Percentiles rank a stretch among this genome's conserved stretches.
Evolutionary conservation across 2,797 vertebrate genomes (phyloP).

Genomic region (Aratinga solstitialis): DNA sequence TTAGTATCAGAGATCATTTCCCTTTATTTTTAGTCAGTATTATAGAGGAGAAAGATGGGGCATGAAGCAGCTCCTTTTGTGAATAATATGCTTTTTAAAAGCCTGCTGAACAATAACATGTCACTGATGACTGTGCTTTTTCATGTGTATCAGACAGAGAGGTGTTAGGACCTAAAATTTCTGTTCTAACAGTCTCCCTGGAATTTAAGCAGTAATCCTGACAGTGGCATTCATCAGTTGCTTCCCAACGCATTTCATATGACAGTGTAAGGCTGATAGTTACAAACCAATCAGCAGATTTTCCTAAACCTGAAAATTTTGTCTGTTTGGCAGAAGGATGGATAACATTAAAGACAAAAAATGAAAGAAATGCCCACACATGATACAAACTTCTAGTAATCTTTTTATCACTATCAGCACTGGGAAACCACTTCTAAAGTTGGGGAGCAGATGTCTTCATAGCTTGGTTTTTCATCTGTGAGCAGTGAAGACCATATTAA

Average conservation of each 20-base stretch:
- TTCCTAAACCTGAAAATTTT: neutral
- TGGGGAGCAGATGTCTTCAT: neutral
- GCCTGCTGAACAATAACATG: constrained; percentile 44
- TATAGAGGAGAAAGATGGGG: neutral
- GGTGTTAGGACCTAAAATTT: constrained; percentile 19
- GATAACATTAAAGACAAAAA: neutral
- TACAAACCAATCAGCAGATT: constrained; percentile 3
- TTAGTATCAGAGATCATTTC: constrained; percentile 17
- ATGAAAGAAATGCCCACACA: neutral
- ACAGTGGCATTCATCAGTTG: constrained; percentile 63
- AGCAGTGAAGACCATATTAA: neutral
- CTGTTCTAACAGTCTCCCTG: constrained; percentile 1
- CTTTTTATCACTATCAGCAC: neutral
- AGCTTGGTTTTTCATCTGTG: neutral
- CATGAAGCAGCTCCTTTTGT: neutral
- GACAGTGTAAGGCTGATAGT: neutral
- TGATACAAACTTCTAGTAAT: neutral
- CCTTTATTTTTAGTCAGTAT: constrained; percentile 51
- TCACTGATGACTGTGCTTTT: constrained; percentile 32
- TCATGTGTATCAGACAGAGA: neutral
- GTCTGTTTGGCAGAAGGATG: neutral
- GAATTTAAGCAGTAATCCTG: constrained; percentile 24
- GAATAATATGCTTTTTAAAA: constrained; percentile 35
- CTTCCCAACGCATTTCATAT: neutral
- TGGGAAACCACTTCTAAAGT: neutral